phyloP scores from a whole-genome alignment of 2,797 vertebrate genomes.

The Mus caroli region DNA sequence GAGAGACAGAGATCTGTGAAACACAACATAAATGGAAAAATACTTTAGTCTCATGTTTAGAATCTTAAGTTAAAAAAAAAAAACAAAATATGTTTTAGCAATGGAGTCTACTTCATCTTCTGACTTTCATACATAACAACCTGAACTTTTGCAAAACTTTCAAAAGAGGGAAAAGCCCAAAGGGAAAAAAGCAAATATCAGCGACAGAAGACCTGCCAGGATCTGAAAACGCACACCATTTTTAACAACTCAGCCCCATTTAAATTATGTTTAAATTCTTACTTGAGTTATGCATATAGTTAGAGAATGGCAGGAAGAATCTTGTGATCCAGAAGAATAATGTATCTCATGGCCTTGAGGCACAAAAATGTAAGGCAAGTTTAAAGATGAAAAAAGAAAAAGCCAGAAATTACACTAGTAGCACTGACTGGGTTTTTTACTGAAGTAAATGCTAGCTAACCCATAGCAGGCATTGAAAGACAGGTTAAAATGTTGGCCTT shows the following conservation, averaged over 20 bases:
- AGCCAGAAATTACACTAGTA: not conserved
- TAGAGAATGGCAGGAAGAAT: not conserved
- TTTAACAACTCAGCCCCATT: not conserved
- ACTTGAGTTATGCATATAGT: not conserved
- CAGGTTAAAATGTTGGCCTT: conserved; percentile 26
- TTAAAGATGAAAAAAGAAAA: not conserved
- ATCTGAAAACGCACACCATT: not conserved
- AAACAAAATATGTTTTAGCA: not conserved
- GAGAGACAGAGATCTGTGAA: not conserved
- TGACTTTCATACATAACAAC: not conserved
- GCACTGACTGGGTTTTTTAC: not conserved
- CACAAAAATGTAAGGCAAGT: not conserved
- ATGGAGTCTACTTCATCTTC: too few relatives aligned
- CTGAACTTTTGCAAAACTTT: not conserved
- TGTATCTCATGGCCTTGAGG: not conserved
- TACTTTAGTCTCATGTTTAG: not conserved
- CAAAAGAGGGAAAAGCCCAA: not conserved
- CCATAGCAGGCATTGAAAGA: not conserved
- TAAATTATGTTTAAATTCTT: conserved; percentile 1
- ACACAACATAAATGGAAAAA: not conserved
- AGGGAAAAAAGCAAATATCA: conserved; percentile 3
- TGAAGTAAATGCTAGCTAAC: not conserved
- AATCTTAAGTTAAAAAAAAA: not conserved
- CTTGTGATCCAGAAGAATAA: not conserved
- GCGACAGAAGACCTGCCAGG: not conserved